Evolutionary conservation across 2,797 vertebrate genomes (phyloP), one percentile per base, ranked within the genome.

Genomic region (Prunella strophiata): DNA sequence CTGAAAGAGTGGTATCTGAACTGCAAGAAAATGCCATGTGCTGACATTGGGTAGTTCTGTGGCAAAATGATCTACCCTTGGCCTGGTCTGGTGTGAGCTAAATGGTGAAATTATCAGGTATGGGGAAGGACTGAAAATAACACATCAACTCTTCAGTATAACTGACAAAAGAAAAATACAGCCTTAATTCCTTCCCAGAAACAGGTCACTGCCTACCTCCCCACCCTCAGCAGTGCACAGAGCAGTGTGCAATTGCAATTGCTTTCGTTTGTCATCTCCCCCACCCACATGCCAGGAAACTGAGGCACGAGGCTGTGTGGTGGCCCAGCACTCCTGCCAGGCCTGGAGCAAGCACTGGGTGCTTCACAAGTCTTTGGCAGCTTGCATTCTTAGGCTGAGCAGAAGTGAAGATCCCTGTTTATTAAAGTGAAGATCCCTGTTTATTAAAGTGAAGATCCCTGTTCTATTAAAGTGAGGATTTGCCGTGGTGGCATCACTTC

Each of bases 351-450:
- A 57, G 27, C 30, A n/a, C 21, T 7, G 11, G 57, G 16, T 3
- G 2, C 34, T 50, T 45, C 71, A 34, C 0, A 1, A 32, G 36
- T 19, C 23, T 82, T 36, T 76, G 63, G 17, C 55, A 55, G 29
- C n/a, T 70, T 27, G 16, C 15, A 10, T 38, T 47, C 47, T 43
- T 40, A 32, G 30, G 16, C 70, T 20, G 58, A 48, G 45, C 67
- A 74, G 13, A 58, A 47, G 57, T 13, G 75, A 55, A 45, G 42
- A 4, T 55, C 22, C 12, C 21, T 5, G 22, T 45, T 47, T 16
- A 0, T 7, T 2, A 3, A 54, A 32, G 11, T 2, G 40, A 34
- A 23, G 27, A n/a, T 27, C n/a, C n/a, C n/a, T n/a, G n/a, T n/a
- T n/a, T n/a, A n/a, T n/a, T n/a, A n/a, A 58, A 47, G 57, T 13